Conservation (phyloP, 2,888 invertebrate species). For the Pseudoips prasinana region DNA sequence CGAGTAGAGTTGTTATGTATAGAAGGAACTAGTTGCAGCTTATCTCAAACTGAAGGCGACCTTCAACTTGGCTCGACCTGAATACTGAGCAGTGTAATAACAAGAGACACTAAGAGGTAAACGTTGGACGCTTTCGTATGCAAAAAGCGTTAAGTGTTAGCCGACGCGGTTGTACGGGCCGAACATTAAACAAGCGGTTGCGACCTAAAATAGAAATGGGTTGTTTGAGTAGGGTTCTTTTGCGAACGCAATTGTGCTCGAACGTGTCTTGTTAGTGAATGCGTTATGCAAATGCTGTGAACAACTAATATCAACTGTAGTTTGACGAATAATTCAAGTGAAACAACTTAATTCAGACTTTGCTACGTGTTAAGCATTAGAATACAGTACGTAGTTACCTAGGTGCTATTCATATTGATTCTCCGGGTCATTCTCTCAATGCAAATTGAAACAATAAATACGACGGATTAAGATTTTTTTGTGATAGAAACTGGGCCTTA, state of each 20-base stretch:
- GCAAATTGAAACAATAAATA: too few relatives aligned
- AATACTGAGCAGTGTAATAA: slow-evolving; percentile 75
- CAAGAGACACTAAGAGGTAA: slow-evolving; percentile 71
- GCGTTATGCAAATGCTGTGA: slow-evolving; percentile 70
- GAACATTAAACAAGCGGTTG: slow-evolving; percentile 80
- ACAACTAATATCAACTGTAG: slow-evolving; percentile 41
- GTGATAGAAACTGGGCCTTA: too few relatives aligned
- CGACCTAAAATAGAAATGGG: slow-evolving; percentile 79
- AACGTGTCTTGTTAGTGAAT: slow-evolving; percentile 81
- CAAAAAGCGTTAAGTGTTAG: slow-evolving; percentile 81
- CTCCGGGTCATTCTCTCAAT: too few relatives aligned
- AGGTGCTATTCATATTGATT: too few relatives aligned
- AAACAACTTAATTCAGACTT: slow-evolving; percentile 1
- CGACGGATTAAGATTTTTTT: too few relatives aligned
- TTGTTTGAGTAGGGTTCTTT: slow-evolving; percentile 81
- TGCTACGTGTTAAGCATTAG: too few relatives aligned
- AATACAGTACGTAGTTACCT: too few relatives aligned
- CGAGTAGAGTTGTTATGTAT: slow-evolving; percentile 31
- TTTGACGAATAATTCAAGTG: slow-evolving; percentile 12
- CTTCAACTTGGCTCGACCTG: slow-evolving; percentile 68
- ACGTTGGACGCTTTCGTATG: slow-evolving; percentile 75
- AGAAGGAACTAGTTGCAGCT: slow-evolving; percentile 59
- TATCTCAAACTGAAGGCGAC: slow-evolving; percentile 70
- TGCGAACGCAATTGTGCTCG: slow-evolving; percentile 78
- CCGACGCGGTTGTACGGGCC: slow-evolving; percentile 78